Evolutionary conservation across 2,797 vertebrate genomes (phyloP).

Genomic region (Gymnocypris eckloni): DNA sequence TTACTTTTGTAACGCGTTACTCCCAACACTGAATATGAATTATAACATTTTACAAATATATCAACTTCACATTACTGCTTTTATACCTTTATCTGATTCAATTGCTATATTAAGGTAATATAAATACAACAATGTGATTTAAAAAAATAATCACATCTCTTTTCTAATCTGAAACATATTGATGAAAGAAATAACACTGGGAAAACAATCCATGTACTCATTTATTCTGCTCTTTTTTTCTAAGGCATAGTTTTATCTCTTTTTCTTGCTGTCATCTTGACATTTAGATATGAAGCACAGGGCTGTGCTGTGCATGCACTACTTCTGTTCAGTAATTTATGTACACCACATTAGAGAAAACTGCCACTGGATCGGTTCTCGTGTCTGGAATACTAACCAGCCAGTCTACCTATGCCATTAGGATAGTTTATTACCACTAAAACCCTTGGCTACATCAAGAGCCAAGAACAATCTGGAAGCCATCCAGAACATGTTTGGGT

Average conservation of each 20-base stretch:
- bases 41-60: neutral
- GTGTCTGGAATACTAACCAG: conserved; percentile 75
- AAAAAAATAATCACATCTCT: no score
- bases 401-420: conserved; percentile 63
- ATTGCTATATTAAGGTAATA: neutral
- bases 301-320: conserved; percentile 11
- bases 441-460: conserved; percentile 26
- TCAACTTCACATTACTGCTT: neutral
- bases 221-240: conserved; percentile 11
- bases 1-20: no score
- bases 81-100: neutral
- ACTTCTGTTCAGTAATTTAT: conserved; percentile 65
- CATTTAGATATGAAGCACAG: conserved; percentile 32
- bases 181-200: neutral
- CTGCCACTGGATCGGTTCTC: conserved; percentile 68
- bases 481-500: conserved; percentile 28
- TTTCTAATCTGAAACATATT: no score
- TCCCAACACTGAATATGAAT: no score
- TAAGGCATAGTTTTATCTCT: neutral
- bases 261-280: conserved; percentile 13
- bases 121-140: neutral
- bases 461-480: conserved; percentile 39
- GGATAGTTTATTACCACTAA: conserved; percentile 44
- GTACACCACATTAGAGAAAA: conserved; percentile 69
- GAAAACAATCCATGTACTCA: neutral